phyloP scores from a whole-genome alignment of 2,888 invertebrate genomes.

The Mantis religiosa region DNA sequence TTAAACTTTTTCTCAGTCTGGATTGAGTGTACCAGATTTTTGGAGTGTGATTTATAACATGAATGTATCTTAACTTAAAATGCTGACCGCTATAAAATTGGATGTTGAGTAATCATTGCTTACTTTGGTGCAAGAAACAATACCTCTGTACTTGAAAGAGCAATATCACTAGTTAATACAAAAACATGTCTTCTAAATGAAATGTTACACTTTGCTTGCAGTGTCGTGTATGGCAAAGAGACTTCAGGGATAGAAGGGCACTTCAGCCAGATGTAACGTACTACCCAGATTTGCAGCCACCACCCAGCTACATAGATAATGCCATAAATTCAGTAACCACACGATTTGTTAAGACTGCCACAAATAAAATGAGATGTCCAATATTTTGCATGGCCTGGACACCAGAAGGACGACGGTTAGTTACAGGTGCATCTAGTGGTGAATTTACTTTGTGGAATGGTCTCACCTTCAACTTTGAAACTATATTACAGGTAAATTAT shows the following conservation, averaged over 20 bases:
- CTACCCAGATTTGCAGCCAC: slow-evolving; percentile 88
- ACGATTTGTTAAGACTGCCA: slow-evolving; percentile 96
- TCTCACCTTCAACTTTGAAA: slow-evolving; percentile 99
- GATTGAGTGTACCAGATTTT: too few species aligned
- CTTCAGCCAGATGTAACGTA: slow-evolving; percentile 95
- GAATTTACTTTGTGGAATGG: slow-evolving; percentile 99
- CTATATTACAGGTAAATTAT: slow-evolving; percentile 85
- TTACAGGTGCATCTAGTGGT: slow-evolving; percentile 98
- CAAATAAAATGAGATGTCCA: slow-evolving; percentile 99
- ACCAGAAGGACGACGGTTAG: slow-evolving; percentile 93
- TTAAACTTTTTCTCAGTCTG: too few species aligned
- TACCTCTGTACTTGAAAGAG: too few species aligned
- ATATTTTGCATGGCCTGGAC: slow-evolving; percentile 99
- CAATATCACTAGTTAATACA: too few species aligned
- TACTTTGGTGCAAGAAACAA: too few species aligned
- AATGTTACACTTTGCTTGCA: slow-evolving; percentile 41
- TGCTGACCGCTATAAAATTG: too few species aligned
- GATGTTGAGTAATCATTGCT: too few species aligned
- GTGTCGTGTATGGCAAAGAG: slow-evolving; percentile 94
- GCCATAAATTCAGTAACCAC: slow-evolving; percentile 71
- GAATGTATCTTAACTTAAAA: too few species aligned
- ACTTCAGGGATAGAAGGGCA: slow-evolving; percentile 80
- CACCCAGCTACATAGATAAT: slow-evolving; percentile 89
- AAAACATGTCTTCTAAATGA: background rate
- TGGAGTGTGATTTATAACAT: too few species aligned